A percentile compares a stretch with the other conserved stretches of the same genome.
Evolutionary conservation across 2,888 invertebrate genomes (phyloP).

Genomic region (Hoplodrina blanda): DNA sequence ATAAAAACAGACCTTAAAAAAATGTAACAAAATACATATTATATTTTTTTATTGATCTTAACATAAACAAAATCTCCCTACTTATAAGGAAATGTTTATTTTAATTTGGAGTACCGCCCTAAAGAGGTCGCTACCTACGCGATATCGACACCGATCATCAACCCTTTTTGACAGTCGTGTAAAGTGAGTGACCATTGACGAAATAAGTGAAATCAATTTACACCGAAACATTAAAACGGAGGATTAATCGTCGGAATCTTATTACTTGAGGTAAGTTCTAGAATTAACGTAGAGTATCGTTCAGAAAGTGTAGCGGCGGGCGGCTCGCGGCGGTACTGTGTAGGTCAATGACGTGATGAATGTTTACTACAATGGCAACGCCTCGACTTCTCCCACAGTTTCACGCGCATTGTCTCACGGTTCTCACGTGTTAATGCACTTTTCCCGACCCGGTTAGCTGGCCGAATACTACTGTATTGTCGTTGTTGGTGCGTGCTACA

Average conservation of each 20-base stretch:
- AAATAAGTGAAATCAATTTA: constrained; percentile 77
- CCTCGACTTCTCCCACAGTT: constrained; percentile 89
- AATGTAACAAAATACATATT: too few species aligned
- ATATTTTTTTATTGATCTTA: not conserved
- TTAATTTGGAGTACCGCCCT: constrained; percentile 39
- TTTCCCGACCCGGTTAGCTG: constrained; percentile 74
- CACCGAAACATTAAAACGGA: constrained; percentile 63
- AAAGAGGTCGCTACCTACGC: constrained; percentile 66
- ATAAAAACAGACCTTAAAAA: too few species aligned
- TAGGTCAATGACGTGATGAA: constrained; percentile 87
- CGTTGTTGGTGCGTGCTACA: constrained; percentile 60
- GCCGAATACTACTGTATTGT: constrained; percentile 59
- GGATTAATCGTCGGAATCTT: constrained; percentile 59
- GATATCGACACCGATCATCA: constrained; percentile 61
- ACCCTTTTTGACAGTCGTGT: constrained; percentile 70
- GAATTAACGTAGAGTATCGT: constrained; percentile 58
- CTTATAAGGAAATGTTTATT: constrained; percentile 51
- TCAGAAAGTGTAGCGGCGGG: constrained; percentile 65
- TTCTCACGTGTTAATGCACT: constrained; percentile 84
- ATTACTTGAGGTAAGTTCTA: constrained; percentile 74
- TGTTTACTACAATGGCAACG: constrained; percentile 91
- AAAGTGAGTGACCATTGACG: constrained; percentile 72
- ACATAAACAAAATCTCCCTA: constrained; percentile 33
- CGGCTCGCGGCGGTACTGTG: constrained; percentile 54
- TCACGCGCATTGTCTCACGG: constrained; percentile 85